phyloP scores from a whole-genome alignment of 2,797 vertebrate genomes.

The Parauchenoglanis ngamensis region DNA sequence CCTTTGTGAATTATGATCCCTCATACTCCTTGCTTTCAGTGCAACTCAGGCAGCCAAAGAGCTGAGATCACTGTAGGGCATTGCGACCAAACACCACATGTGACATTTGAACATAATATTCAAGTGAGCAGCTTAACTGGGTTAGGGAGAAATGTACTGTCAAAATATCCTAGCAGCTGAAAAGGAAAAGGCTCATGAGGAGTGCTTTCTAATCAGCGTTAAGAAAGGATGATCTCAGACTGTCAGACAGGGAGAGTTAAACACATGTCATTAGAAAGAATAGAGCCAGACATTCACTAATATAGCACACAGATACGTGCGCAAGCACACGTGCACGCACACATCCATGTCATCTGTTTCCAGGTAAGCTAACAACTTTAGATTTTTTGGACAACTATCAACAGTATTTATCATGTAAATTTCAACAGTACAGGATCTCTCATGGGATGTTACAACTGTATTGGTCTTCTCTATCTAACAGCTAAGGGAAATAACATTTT shows the following conservation, averaged over 20 bases:
- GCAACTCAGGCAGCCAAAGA: not conserved
- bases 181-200: not conserved
- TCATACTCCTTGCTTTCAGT: not conserved
- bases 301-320: not conserved
- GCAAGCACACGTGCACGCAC: not conserved
- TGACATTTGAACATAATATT: slow-evolving; percentile 9
- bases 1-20: slow-evolving; percentile 30
- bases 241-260: slow-evolving; percentile 1
- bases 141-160: not conserved
- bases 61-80: not conserved
- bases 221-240: slow-evolving; percentile 2
- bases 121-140: not conserved
- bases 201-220: not conserved
- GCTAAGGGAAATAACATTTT: not conserved
- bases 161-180: not conserved
- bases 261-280: slow-evolving; percentile 12
- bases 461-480: not conserved
- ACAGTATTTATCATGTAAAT: not conserved
- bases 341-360: not conserved
- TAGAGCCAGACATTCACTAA: slow-evolving; percentile 21
- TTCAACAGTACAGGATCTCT: too few species aligned
- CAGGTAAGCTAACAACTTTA: not conserved
- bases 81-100: not conserved
- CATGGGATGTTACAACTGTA: not conserved
- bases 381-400: not conserved